Conservation (phyloP, 2,113 vertebrate species). For the Phoxinus phoxinus region DNA sequence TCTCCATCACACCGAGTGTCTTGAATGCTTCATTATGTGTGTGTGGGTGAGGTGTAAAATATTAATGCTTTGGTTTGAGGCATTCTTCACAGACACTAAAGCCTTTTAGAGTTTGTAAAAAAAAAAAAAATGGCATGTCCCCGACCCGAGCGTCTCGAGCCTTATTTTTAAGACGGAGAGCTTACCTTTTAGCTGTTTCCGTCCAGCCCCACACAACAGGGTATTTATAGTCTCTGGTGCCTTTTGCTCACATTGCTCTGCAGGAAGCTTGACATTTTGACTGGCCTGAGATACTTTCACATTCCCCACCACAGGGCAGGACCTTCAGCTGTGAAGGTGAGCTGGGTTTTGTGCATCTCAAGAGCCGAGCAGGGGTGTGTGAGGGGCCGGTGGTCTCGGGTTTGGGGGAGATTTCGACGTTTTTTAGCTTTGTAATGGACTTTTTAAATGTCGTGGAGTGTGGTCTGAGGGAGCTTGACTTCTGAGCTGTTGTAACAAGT, state of each 20-base stretch:
- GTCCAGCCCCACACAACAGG: slow-evolving; percentile 16
- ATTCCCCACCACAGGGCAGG: not conserved
- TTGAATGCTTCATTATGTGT: slow-evolving; percentile 35
- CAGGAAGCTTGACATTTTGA: slow-evolving; percentile 36
- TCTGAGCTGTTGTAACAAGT: not conserved
- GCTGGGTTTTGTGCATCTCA: not conserved
- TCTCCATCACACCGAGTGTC: not conserved
- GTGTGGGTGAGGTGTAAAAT: slow-evolving; percentile 26
- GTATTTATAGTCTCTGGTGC: slow-evolving; percentile 33
- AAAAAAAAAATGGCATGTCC: not conserved
- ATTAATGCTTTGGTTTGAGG: slow-evolving; percentile 3
- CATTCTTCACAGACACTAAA: not conserved
- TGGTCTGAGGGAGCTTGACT: not conserved
- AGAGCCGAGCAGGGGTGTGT: not conserved
- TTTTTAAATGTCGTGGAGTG: not conserved
- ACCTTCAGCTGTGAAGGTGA: not conserved
- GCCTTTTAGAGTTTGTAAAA: slow-evolving; percentile 33
- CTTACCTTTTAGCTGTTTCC: slow-evolving; percentile 40
- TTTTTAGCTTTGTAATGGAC: not conserved
- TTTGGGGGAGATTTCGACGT: not conserved
- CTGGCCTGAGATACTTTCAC: not conserved
- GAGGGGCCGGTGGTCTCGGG: not conserved
- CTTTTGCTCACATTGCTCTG: not conserved
- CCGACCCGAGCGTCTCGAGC: not conserved
- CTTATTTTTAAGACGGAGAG: slow-evolving; percentile 16